These are phyloP conservation scores for Okapia johnstoni DNA, from an alignment of 2,113 vertebrate genomes.

Conservation along the genomic window DNA sequence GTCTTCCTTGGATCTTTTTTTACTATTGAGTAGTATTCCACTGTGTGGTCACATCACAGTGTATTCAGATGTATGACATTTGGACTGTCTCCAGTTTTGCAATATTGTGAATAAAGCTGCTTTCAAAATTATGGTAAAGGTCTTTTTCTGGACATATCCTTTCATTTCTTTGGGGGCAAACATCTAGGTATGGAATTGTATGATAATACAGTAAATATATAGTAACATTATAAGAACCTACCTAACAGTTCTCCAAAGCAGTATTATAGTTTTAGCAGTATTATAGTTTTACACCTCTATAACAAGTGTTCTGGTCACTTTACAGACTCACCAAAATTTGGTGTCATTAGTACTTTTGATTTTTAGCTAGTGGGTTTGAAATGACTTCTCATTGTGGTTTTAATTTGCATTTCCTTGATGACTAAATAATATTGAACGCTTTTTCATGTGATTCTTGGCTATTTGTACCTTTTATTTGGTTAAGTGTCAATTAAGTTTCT, in stretches of 20 bases:
- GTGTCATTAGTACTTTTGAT: neutral
- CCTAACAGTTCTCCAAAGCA: neutral
- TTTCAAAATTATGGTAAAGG: neutral
- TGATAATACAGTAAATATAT: neutral
- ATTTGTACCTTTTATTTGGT: neutral
- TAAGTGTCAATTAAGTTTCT: neutral
- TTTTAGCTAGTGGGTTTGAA: neutral
- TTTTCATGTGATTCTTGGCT: neutral
- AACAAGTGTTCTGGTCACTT: neutral
- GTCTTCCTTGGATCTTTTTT: neutral
- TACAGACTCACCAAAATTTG: neutral
- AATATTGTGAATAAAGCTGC: neutral
- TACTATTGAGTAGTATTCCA: neutral
- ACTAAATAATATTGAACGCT: neutral
- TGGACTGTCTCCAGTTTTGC: neutral
- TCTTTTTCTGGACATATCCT: neutral
- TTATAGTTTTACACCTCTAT: neutral
- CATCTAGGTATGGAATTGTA: neutral
- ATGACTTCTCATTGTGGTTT: neutral
- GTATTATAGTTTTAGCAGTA: neutral
- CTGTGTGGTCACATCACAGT: neutral
- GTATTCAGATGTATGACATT: neutral
- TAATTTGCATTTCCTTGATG: neutral
- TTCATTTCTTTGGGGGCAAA: neutral
- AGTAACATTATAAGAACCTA: neutral